Evolutionary conservation across 2,113 vertebrate genomes (phyloP).

Genomic region (Uropsilus gracilis): DNA sequence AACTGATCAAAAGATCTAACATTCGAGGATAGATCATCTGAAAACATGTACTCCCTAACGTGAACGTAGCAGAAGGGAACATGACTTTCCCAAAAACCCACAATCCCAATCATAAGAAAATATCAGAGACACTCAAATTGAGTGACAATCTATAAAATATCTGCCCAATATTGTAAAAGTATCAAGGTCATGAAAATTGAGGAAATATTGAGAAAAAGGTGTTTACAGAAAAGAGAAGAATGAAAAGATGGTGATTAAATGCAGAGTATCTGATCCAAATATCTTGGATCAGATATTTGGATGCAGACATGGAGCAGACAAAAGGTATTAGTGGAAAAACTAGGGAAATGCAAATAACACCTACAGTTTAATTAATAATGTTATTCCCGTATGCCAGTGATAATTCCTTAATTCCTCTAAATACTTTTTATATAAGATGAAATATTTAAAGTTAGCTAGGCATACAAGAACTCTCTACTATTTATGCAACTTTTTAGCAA

Average conservation of each 20-base stretch:
- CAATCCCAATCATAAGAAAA: background rate
- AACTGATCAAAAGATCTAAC: background rate
- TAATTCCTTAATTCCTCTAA: background rate
- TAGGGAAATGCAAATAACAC: background rate
- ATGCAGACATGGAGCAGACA: background rate
- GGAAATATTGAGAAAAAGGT: background rate
- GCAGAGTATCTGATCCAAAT: background rate
- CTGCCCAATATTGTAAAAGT: background rate
- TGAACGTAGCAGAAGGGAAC: background rate
- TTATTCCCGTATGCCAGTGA: background rate
- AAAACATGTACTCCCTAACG: background rate
- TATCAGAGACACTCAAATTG: background rate
- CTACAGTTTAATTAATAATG: background rate
- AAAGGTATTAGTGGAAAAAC: background rate
- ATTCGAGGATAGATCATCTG: background rate
- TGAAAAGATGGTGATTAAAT: background rate
- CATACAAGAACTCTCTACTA: background rate
- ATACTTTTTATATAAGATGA: background rate
- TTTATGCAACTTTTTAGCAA: background rate
- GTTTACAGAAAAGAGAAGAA: background rate
- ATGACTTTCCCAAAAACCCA: background rate
- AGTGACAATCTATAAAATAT: background rate
- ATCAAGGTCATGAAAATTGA: background rate
- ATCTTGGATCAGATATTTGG: too few relatives aligned
- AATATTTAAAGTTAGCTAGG: background rate